Base-by-base conservation (phyloP, 2,113 vertebrate species). In the Hystrix brachyura region DNA sequence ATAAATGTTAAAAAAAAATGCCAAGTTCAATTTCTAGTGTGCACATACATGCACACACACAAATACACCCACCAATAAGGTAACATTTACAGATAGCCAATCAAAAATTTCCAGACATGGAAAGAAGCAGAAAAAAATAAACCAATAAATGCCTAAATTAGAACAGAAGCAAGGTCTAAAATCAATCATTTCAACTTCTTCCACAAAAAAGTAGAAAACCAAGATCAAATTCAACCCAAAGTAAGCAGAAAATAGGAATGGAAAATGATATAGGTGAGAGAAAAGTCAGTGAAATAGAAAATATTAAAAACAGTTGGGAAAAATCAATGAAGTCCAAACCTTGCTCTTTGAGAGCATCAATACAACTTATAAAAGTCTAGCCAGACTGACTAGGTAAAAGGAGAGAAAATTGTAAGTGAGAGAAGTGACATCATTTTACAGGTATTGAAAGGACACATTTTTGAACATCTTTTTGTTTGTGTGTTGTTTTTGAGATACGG, bases 231-330 rank as follows among this genome's bases (percentile, higher is more conserved):
- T 91, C 13, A 60, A 53, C 18, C 6, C 43, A 85, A 67, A 69
- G 43, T 69, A 96, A 95, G 79, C 43, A 90, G 69, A 62, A 90
- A 93, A n/a, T 13, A 62, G 11, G n/a, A 89, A 84, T 6, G 55
- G 15, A 60, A 93, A 65, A 79, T 62, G 62, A 29, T 27, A 62
- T 55, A 62, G 14, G 23, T 80, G n/a, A 53, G 21, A 69, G 32
- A 95, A 32, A 69, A 62, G 55, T 79, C 71, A 90, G 19, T 17
- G 23, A 71, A 55, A 29, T 29, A 85, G 27, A 90, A 79, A 93
- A 78, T 29, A 72, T 53, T 19, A 29, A 19, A 87, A 82, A 48
- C 34, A 74, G 59, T 69, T 89, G 29, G 18, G 60, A 57, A 46
- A 92, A 92, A 65, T 83, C 23, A 57, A 88, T 67, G 60, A 92